Evolutionary conservation across 2,797 vertebrate species (phyloP).

Genomic region (Pipistrellus pipistrellus): DNA sequence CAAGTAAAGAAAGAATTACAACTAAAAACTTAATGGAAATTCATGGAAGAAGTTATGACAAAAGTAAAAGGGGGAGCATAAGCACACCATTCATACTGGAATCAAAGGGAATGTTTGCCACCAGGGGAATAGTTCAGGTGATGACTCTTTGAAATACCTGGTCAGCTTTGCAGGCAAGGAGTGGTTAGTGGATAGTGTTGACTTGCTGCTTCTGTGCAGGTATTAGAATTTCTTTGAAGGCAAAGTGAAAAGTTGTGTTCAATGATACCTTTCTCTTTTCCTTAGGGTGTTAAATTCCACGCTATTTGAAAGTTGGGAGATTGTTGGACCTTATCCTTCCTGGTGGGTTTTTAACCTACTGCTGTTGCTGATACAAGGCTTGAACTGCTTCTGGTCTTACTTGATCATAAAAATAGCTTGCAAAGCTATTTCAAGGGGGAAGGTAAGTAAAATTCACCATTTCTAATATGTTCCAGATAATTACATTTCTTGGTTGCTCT

Average conservation of each 20-base stretch:
- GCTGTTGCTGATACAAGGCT: conserved; percentile 94
- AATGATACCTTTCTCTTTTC: conserved; percentile 73
- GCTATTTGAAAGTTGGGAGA: conserved; percentile 97
- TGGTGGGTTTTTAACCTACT: conserved; percentile 97
- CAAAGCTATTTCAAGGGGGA: conserved; percentile 97
- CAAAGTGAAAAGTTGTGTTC: conserved; percentile 50
- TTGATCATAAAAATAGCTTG: conserved; percentile 96
- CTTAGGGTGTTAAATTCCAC: conserved; percentile 97
- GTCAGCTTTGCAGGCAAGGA: neutral
- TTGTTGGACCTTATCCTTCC: conserved; percentile 96
- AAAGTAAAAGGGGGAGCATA: neutral
- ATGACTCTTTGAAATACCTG: neutral
- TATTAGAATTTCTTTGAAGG: neutral
- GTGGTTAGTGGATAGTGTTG: neutral
- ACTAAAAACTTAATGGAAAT: neutral
- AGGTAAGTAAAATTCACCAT: conserved; percentile 90
- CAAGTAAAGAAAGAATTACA: neutral
- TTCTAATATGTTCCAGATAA: conserved; percentile 48
- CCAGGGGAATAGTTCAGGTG: neutral
- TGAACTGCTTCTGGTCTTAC: conserved; percentile 98
- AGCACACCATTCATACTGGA: neutral
- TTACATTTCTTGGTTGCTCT: conserved; percentile 14
- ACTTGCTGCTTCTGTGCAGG: neutral
- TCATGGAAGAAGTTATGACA: neutral
- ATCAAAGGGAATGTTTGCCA: neutral